Percentiles rank a stretch among this genome's conserved stretches.
Evolutionary conservation across 2,888 invertebrate species (phyloP).

Genomic region (Orchesellides sinensis): DNA sequence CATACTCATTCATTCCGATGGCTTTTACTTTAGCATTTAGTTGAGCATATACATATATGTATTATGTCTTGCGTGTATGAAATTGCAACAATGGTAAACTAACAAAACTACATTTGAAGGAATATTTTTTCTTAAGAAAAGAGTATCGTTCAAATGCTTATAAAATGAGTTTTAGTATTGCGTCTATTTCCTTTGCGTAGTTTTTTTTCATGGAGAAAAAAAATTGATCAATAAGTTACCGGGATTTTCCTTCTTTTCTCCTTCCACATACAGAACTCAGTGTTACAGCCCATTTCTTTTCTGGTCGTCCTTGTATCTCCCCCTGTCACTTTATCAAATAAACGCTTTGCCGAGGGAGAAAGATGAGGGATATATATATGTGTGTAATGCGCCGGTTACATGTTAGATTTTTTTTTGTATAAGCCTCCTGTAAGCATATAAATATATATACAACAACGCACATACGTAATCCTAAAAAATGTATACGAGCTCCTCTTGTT

Average conservation of each 20-base stretch:
- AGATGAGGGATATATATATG: conserved; percentile 1
- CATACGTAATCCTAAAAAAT: too few relatives aligned
- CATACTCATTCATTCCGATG: too few relatives aligned
- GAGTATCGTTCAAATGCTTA: too few relatives aligned
- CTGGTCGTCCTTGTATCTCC: background rate
- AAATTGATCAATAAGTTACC: conserved; percentile 13
- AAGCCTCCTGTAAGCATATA: background rate
- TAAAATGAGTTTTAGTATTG: too few relatives aligned
- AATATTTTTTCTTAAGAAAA: too few relatives aligned
- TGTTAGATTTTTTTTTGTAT: background rate
- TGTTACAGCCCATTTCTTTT: conserved; percentile 9
- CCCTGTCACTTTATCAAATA: conserved; percentile 28
- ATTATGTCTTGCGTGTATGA: too few relatives aligned
- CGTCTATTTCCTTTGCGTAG: too few relatives aligned
- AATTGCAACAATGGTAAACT: too few relatives aligned
- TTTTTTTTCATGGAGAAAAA: background rate
- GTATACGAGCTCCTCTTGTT: background rate
- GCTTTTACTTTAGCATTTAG: too few relatives aligned
- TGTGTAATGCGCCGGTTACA: background rate
- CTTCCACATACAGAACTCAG: background rate
- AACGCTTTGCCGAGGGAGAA: background rate
- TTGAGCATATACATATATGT: too few relatives aligned
- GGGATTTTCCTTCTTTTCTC: conserved; percentile 5
- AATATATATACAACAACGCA: too few relatives aligned
- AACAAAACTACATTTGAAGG: too few relatives aligned